phyloP scores from a whole-genome alignment of 2,797 vertebrate species.

The Pteropus rufus region DNA sequence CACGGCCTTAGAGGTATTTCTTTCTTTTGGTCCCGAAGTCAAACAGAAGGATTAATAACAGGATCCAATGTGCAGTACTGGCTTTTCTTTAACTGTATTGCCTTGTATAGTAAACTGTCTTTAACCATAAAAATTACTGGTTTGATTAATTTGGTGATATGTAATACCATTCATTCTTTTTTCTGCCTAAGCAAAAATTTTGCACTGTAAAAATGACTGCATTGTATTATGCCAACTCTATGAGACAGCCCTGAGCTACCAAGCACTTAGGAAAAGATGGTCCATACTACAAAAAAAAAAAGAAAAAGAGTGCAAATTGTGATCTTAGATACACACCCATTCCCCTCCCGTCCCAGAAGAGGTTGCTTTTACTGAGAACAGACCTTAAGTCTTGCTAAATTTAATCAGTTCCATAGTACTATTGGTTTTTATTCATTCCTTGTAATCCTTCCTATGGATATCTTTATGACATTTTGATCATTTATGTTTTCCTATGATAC shows the following conservation, averaged over 20 bases:
- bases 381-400: not conserved
- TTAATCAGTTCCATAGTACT: not conserved
- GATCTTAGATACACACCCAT: not conserved
- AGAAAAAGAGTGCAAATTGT: not conserved
- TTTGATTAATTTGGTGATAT: slow-evolving; percentile 1
- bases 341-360: not conserved
- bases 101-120: not conserved
- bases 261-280: not conserved
- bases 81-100: slow-evolving; percentile 16
- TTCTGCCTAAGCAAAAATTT: slow-evolving; percentile 28
- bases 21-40: slow-evolving; percentile 20
- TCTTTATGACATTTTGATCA: not conserved
- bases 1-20: not conserved
- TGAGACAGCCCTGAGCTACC: not conserved
- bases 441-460: not conserved
- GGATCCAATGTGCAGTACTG: not conserved
- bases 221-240: not conserved
- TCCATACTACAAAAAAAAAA: not conserved
- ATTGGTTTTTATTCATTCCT: not conserved
- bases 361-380: not conserved
- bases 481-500: not conserved
- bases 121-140: slow-evolving; percentile 32
- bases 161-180: not conserved
- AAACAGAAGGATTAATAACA: slow-evolving; percentile 33
- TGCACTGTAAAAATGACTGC: not conserved